Evolutionary conservation across 2,888 invertebrate species (phyloP), one percentile per base, ranked within the genome.

Genomic region (Amorpha juglandis): DNA sequence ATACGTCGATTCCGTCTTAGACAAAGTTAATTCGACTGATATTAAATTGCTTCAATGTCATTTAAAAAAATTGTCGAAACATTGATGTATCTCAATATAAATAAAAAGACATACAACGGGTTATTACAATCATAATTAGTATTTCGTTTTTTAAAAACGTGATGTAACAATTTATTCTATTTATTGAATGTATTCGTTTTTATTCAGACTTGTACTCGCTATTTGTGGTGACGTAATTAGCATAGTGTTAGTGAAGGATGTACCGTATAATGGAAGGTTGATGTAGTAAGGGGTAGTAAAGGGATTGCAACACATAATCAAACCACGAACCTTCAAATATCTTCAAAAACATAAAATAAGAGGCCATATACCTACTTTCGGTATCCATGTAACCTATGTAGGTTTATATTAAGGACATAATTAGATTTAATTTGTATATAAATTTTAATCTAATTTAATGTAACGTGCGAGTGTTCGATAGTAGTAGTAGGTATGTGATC

Each of bases 381-480:
- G 83, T 84, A 81, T 85, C 84, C 76, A 82, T 75, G 75, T 75
- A 80, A 79, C 78, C 78, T 78, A 79, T 71, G 83, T 90, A 88
- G 86, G 78, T 79, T 83, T 82, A 79, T 86, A 86, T 80, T 83
- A 91, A 90, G 87, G 85, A 77, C 83, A 84, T 80, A 78, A 70
- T 84, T 91, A 92, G 90, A 76, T 78, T 75, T 91, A 89, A 90
- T 81, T 84, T 93, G 93, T 93, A 93, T 92, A 93, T 93, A 92
- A 81, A 88, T 92, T 91, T 91, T 87, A 88, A 84, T 81, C 82
- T 90, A 91, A 90, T 89, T 81, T 83, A 88, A 88, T 89, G 88
- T 91, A 88, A 90, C 85, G 93, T 93, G 92, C 84, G 93, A 88
- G 92, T 93, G 92, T 92, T 92, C 86, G 88, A 91, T 93, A 93